phyloP scores from a whole-genome alignment of 37 sponge, comb jelly and placozoan species.

The Beroe forskalii region DNA sequence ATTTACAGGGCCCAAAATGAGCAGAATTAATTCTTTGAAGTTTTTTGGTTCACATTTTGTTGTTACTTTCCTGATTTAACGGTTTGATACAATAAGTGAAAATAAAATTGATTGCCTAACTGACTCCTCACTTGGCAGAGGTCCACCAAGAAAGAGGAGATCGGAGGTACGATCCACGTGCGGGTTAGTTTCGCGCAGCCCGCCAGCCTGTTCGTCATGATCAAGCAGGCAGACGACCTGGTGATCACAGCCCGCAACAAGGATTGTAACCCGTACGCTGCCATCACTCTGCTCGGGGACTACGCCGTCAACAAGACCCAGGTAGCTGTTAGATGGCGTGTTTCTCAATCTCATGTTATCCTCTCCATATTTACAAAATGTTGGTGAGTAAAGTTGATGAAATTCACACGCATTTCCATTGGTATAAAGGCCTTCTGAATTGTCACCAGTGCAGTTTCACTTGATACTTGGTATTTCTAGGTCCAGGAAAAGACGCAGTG shows the following conservation, averaged over 20 bases:
- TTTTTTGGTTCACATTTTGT: too few species aligned
- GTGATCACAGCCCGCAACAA: not conserved
- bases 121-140: not conserved
- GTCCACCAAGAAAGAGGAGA: not conserved
- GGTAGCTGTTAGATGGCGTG: too few species aligned
- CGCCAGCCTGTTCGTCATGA: not conserved
- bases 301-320: slow-evolving; percentile 20
- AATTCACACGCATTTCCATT: too few species aligned
- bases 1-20: too few species aligned
- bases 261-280: slow-evolving; percentile 34
- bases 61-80: too few species aligned
- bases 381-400: too few species aligned
- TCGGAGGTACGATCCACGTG: slow-evolving; percentile 21
- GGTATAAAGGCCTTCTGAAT: too few species aligned
- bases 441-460: not conserved
- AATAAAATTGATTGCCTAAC: too few species aligned
- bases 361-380: too few species aligned
- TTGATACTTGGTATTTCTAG: not conserved
- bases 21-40: too few species aligned
- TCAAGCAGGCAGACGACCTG: slow-evolving; percentile 16
- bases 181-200: slow-evolving; percentile 1
- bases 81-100: too few species aligned
- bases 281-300: slow-evolving; percentile 6
- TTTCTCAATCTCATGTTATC: too few species aligned
- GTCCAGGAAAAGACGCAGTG: not conserved